A percentile compares a stretch with the other conserved stretches of the same genome.
These are phyloP conservation scores for Linnaemya vulpina DNA, from an alignment of 2,888 invertebrate species.

Conservation along the genomic window DNA sequence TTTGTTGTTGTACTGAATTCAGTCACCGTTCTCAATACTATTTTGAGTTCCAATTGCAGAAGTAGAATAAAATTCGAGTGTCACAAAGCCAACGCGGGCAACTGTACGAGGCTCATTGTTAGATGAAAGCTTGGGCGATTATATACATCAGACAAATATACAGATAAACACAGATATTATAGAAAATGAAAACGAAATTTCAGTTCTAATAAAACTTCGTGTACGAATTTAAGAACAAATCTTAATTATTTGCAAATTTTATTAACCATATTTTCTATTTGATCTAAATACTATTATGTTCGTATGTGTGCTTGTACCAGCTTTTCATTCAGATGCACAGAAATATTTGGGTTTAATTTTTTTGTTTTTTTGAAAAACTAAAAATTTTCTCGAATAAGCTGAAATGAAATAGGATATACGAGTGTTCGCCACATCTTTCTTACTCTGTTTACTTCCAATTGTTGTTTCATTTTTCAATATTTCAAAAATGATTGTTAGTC, in stretches of 20 bases:
- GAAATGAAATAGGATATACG: neutral
- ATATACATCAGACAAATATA: no score
- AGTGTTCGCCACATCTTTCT: neutral
- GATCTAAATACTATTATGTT: neutral
- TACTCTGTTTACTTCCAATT: neutral
- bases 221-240: neutral
- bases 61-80: neutral
- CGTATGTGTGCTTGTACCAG: neutral
- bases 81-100: no score
- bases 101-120: neutral
- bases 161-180: neutral
- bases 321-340: neutral
- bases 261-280: no score
- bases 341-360: neutral
- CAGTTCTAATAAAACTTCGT: neutral
- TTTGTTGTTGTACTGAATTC: slow-evolving; percentile 20
- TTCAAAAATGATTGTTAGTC: slow-evolving; percentile 5
- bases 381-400: neutral
- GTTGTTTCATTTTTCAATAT: neutral
- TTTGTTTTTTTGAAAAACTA: neutral
- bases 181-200: neutral
- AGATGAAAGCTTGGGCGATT: neutral
- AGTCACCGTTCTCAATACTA: slow-evolving; percentile 23
- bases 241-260: neutral
- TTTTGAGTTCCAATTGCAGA: neutral